Conservation (phyloP, 2,888 invertebrate genomes). For the Torymus texanus region DNA sequence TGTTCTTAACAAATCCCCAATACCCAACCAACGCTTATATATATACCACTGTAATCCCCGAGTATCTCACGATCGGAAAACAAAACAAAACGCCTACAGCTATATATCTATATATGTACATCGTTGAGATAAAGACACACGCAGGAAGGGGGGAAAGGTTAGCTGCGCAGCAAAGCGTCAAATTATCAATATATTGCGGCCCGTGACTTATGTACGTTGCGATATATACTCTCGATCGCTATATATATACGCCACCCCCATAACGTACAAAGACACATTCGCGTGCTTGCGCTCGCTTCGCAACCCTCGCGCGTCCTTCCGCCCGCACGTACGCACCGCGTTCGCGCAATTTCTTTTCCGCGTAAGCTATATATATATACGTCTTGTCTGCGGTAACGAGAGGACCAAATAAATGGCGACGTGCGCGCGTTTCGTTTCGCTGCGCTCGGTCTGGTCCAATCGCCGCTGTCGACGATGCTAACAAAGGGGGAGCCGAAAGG, state of each 20-base stretch:
- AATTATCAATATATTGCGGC: conserved; percentile 45
- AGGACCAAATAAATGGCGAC: conserved; percentile 63
- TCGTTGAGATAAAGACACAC: conserved; percentile 5
- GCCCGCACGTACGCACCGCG: conserved; percentile 8
- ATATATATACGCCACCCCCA: neutral
- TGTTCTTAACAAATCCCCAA: neutral
- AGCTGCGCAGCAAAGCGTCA: conserved; percentile 22
- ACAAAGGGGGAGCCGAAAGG: conserved; percentile 56
- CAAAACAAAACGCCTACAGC: neutral
- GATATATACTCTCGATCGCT: neutral
- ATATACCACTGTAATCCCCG: too few relatives aligned
- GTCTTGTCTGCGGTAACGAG: conserved; percentile 63
- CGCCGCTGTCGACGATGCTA: conserved; percentile 52
- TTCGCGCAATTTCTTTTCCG: neutral
- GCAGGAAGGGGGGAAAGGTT: too few relatives aligned
- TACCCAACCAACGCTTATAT: neutral
- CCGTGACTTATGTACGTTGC: neutral
- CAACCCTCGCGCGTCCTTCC: conserved; percentile 1
- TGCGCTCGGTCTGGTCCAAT: conserved; percentile 61
- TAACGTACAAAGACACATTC: neutral
- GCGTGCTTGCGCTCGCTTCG: neutral
- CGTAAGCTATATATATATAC: conserved; percentile 12
- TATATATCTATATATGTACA: neutral
- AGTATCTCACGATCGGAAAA: neutral
- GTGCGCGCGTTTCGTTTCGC: conserved; percentile 56